Conservation (phyloP, 2,113 vertebrate genomes). For the Brachyistius frenatus region DNA sequence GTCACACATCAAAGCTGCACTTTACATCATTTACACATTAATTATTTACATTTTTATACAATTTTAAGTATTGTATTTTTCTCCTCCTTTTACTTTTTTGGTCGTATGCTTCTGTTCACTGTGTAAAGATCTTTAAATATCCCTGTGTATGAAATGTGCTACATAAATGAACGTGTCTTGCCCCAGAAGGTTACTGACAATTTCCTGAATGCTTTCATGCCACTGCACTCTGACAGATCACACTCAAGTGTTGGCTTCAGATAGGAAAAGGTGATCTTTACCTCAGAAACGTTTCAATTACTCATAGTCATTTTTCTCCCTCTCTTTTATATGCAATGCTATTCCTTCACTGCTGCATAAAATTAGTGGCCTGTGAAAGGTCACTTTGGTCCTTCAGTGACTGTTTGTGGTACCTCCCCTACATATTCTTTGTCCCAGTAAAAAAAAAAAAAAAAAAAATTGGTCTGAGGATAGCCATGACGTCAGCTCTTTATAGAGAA, state of each 20-base stretch:
- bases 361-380: conserved; percentile 81
- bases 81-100: background rate
- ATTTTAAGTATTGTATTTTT: too few species aligned
- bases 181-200: too few species aligned
- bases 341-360: conserved; percentile 62
- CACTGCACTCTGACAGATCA: background rate
- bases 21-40: background rate
- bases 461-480: conserved; percentile 39
- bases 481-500: background rate
- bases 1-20: background rate
- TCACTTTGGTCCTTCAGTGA: conserved; percentile 76
- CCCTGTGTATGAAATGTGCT: background rate
- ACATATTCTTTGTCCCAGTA: conserved; percentile 49
- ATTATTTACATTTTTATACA: background rate
- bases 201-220: background rate
- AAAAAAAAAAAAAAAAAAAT: conserved; percentile 44
- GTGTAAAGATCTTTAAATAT: too few species aligned
- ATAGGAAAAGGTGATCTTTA: conserved; percentile 36
- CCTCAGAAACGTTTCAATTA: conserved; percentile 52
- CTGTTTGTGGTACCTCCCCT: conserved; percentile 61
- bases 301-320: conserved; percentile 35
- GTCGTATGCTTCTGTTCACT: too few species aligned
- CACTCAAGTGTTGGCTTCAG: background rate
- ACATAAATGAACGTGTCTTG: background rate
- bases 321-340: conserved; percentile 41